Evolutionary conservation across 2,888 invertebrate species (phyloP).

Genomic region (Zygothrica quintamaculata): DNA sequence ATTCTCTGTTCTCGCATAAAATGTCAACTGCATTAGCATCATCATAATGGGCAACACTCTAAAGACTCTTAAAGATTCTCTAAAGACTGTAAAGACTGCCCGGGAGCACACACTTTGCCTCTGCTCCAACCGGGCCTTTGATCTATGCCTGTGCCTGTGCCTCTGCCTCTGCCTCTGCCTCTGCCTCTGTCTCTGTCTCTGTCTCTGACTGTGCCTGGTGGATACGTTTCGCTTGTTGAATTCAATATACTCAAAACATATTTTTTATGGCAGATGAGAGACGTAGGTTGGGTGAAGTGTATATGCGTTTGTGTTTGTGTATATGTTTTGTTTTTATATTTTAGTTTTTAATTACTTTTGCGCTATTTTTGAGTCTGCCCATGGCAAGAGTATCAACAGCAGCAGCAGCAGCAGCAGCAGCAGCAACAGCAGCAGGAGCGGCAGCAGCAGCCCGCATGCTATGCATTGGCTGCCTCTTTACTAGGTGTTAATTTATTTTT

Average conservation of each 20-base stretch:
- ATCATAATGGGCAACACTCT: conserved; percentile 72
- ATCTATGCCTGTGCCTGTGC: conserved; percentile 49
- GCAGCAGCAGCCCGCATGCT: conserved; percentile 28
- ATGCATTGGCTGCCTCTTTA: conserved; percentile 63
- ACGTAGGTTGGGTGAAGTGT: neutral
- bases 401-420: conserved; percentile 24
- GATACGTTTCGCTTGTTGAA: conserved; percentile 74
- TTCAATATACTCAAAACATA: conserved; percentile 72
- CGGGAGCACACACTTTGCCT: conserved; percentile 35
- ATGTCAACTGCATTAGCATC: conserved; percentile 80
- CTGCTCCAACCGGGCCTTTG: conserved; percentile 51
- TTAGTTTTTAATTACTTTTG: conserved; percentile 79
- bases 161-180: too few relatives aligned
- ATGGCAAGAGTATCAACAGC: too few relatives aligned
- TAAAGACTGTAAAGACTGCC: conserved; percentile 40
- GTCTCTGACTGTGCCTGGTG: too few relatives aligned
- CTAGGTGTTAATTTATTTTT: conserved; percentile 83
- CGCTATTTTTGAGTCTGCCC: conserved; percentile 73
- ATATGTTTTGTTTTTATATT: conserved; percentile 64
- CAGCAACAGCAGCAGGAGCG: conserved; percentile 20
- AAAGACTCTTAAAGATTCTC: too few relatives aligned
- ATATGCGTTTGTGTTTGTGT: conserved; percentile 29
- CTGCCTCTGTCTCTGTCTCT: too few relatives aligned
- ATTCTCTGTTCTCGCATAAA: conserved; percentile 66
- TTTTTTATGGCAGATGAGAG: conserved; percentile 56